phyloP scores from a whole-genome alignment of 2,113 vertebrate species.

The Circaetus gallicus region DNA sequence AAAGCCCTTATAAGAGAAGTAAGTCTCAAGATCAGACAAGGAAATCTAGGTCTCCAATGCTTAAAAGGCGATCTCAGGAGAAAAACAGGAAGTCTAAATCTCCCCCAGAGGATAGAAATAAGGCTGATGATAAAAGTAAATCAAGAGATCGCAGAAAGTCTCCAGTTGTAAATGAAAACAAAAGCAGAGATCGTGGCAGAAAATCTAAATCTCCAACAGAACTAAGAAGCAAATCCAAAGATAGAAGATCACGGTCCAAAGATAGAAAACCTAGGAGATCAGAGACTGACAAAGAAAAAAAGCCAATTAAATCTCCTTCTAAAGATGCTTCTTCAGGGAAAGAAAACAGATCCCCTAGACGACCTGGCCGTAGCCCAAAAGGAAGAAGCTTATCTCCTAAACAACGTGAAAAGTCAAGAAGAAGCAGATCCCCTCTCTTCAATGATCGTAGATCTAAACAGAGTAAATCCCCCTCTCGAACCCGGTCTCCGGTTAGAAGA shows the following conservation, averaged over 20 bases:
- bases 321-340: constrained; percentile 97
- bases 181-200: constrained; percentile 81
- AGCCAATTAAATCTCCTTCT: constrained; percentile 91
- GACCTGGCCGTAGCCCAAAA: constrained; percentile 78
- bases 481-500: constrained; percentile 81
- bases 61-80: constrained; percentile 78
- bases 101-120: constrained; percentile 74
- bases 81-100: constrained; percentile 77
- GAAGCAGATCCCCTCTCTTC: constrained; percentile 75
- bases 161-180: constrained; percentile 76
- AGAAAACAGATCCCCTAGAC: constrained; percentile 92
- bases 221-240: constrained; percentile 78
- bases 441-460: constrained; percentile 82
- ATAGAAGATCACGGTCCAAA: constrained; percentile 82
- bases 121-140: constrained; percentile 73
- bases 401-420: constrained; percentile 77
- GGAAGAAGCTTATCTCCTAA: constrained; percentile 89
- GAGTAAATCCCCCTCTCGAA: constrained; percentile 86
- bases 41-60: constrained; percentile 79
- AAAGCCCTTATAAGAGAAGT: constrained; percentile 80
- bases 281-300: constrained; percentile 87
- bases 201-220: constrained; percentile 81
- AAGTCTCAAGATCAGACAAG: constrained; percentile 82
- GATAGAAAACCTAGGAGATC: constrained; percentile 81
- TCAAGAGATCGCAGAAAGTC: constrained; percentile 79